These are phyloP conservation scores for Alcis repandata DNA, from an alignment of 2,888 invertebrate species.

Conservation along the genomic window DNA sequence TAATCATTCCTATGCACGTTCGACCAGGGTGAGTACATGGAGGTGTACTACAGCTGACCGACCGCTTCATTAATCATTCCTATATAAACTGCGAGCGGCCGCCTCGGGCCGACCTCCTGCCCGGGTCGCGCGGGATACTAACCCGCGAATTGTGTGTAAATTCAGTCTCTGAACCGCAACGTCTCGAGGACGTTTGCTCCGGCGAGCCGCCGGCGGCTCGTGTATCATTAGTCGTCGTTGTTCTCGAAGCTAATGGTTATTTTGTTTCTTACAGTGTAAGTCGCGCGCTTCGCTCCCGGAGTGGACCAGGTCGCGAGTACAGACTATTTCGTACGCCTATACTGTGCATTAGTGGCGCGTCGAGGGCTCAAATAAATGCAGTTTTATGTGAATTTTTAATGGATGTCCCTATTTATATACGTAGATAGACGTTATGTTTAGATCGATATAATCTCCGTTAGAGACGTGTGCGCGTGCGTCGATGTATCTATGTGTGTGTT, in stretches of 20 bases:
- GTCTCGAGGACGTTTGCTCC: not conserved
- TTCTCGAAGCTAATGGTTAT: slow-evolving; percentile 29
- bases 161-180: not conserved
- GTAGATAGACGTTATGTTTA: slow-evolving; percentile 56
- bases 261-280: slow-evolving; percentile 74
- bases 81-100: slow-evolving; percentile 66
- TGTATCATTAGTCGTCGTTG: not conserved
- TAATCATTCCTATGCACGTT: slow-evolving; percentile 93
- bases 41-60: slow-evolving; percentile 59
- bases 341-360: slow-evolving; percentile 72
- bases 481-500: slow-evolving; percentile 45
- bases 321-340: slow-evolving; percentile 54
- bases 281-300: slow-evolving; percentile 42
- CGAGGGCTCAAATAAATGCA: slow-evolving; percentile 78
- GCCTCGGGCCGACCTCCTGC: not conserved
- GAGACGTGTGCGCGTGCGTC: slow-evolving; percentile 40
- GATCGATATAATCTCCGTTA: slow-evolving; percentile 47
- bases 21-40: slow-evolving; percentile 90
- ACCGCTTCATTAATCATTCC: slow-evolving; percentile 63
- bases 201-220: not conserved
- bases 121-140: not conserved
- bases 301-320: slow-evolving; percentile 32
- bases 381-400: slow-evolving; percentile 82
- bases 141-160: not conserved
- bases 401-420: slow-evolving; percentile 64